Percentiles rank a stretch among this genome's conserved stretches.
Evolutionary conservation across 2,888 invertebrate genomes (phyloP).

Genomic region (Antheraea assamensis): DNA sequence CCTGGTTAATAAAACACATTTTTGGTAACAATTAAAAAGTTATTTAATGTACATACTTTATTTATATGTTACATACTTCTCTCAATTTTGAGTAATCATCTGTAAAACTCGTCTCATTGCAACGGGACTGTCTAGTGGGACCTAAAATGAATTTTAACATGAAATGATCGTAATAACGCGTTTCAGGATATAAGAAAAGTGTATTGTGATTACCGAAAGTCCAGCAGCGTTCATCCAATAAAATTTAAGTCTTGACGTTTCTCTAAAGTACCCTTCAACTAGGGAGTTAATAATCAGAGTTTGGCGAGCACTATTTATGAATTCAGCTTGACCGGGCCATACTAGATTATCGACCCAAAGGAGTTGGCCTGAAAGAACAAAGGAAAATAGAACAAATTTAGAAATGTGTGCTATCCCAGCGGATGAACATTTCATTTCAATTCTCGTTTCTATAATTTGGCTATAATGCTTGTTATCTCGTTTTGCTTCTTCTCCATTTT

Average conservation of each 20-base stretch:
- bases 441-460: too few relatives aligned
- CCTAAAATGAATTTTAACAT: conserved; percentile 59
- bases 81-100: conserved; percentile 41
- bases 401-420: too few relatives aligned
- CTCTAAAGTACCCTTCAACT: conserved; percentile 88
- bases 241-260: conserved; percentile 84
- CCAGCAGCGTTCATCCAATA: conserved; percentile 91
- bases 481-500: too few relatives aligned
- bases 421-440: too few relatives aligned
- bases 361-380: conserved; percentile 81
- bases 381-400: neutral
- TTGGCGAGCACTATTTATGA: conserved; percentile 76
- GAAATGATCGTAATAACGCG: too few relatives aligned
- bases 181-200: neutral
- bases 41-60: neutral
- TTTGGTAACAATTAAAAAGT: neutral
- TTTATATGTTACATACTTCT: neutral
- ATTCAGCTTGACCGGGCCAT: conserved; percentile 83
- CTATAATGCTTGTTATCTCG: too few relatives aligned
- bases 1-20: neutral
- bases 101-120: conserved; percentile 84
- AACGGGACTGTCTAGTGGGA: conserved; percentile 86
- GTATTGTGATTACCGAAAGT: conserved; percentile 84
- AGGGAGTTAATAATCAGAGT: conserved; percentile 81
- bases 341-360: conserved; percentile 88